Conservation (phyloP, 2,888 invertebrate species). For the Drosophila subsilvestris region DNA sequence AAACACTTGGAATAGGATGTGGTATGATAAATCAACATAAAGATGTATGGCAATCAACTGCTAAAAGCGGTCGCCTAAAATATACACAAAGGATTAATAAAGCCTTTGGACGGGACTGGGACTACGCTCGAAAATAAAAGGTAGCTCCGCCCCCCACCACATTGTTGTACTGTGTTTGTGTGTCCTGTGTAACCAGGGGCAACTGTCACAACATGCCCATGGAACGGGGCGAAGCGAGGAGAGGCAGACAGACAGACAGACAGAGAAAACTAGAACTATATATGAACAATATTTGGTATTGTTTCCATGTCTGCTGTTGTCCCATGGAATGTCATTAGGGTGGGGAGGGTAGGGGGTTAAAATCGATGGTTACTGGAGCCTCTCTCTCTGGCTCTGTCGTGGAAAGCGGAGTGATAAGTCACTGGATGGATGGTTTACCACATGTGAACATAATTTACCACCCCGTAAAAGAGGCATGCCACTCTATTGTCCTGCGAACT, state of each 20-base stretch:
- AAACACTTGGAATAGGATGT: constrained; percentile 36
- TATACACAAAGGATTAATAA: constrained; percentile 75
- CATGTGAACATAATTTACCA: constrained; percentile 16
- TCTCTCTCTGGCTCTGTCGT: not conserved
- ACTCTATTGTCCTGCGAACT: constrained; percentile 25
- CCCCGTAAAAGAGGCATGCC: not conserved
- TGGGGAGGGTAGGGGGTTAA: constrained; percentile 1
- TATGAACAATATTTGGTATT: constrained; percentile 36
- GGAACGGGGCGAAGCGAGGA: constrained; percentile 1
- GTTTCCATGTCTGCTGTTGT: constrained; percentile 29
- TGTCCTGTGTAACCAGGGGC: constrained; percentile 69
- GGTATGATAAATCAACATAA: constrained; percentile 51
- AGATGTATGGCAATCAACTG: constrained; percentile 47
- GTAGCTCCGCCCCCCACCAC: not conserved
- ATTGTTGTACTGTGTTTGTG: constrained; percentile 52
- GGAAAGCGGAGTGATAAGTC: constrained; percentile 48
- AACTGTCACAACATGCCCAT: constrained; percentile 47
- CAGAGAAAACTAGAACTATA: constrained; percentile 25
- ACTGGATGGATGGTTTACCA: constrained; percentile 56
- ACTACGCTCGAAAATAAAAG: constrained; percentile 27
- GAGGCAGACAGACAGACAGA: constrained; percentile 31
- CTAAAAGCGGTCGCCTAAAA: constrained; percentile 61
- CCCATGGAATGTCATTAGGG: constrained; percentile 15
- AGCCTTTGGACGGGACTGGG: constrained; percentile 33
- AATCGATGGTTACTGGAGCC: constrained; percentile 33